A percentile compares a stretch with the other conserved stretches of the same genome.
These are phyloP conservation scores for Crioceris asparagi DNA, from an alignment of 2,888 invertebrate genomes.

Conservation along the genomic window DNA sequence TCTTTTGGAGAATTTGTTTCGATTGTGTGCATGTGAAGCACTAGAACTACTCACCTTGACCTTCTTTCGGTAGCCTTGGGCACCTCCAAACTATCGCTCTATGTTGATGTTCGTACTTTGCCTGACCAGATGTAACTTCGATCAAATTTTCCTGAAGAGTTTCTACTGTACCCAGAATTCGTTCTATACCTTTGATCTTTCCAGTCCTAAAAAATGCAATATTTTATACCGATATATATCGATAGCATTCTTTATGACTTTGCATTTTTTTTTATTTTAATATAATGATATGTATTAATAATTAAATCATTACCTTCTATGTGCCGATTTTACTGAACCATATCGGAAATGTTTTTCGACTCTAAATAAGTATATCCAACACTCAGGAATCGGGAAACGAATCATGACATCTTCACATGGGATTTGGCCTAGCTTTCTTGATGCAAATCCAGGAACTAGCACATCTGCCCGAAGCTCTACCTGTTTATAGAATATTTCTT, in stretches of 20 bases:
- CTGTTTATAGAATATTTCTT: slow-evolving; percentile 33
- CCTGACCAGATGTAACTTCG: slow-evolving; percentile 92
- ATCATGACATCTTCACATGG: slow-evolving; percentile 97
- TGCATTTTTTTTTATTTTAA: no score
- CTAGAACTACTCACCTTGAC: slow-evolving; percentile 82
- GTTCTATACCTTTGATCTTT: slow-evolving; percentile 85
- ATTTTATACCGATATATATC: no score
- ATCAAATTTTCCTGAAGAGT: slow-evolving; percentile 84
- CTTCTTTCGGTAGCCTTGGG: slow-evolving; percentile 93
- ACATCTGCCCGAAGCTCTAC: slow-evolving; percentile 93
- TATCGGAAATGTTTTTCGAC: slow-evolving; percentile 97
- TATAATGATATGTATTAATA: no score
- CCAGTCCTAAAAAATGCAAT: slow-evolving; percentile 50
- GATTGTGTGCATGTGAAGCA: no score
- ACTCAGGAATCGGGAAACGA: slow-evolving; percentile 94
- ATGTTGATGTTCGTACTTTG: slow-evolving; percentile 98
- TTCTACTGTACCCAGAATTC: slow-evolving; percentile 85
- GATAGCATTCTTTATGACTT: no score
- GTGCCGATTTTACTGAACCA: slow-evolving; percentile 92
- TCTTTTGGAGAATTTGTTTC: no score
- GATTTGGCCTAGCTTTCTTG: slow-evolving; percentile 88
- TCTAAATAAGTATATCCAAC: slow-evolving; percentile 98
- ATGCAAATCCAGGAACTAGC: slow-evolving; percentile 93
- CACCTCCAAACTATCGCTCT: slow-evolving; percentile 97
- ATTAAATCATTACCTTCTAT: slow-evolving; percentile 47